Evolutionary conservation across 2,888 invertebrate genomes (phyloP).

Genomic region (Drosophila niveifrons): DNA sequence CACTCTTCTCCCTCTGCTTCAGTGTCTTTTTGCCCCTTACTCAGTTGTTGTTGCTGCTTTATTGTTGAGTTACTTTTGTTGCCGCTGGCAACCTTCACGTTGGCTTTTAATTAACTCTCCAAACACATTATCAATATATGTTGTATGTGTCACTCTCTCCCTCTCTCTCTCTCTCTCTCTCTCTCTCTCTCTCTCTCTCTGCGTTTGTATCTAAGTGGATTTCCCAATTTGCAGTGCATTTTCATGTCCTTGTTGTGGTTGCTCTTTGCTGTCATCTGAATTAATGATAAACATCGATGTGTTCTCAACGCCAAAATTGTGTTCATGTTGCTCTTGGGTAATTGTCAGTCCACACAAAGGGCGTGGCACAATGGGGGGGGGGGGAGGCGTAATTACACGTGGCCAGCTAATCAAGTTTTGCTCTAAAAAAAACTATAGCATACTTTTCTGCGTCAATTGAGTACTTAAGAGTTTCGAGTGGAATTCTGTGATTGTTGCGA

Average conservation of each 20-base stretch:
- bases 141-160: slow-evolving; percentile 2
- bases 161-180: background rate
- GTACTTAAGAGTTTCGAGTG: background rate
- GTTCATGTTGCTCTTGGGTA: slow-evolving; percentile 27
- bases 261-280: slow-evolving; percentile 8
- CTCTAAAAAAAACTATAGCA: background rate
- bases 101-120: slow-evolving; percentile 65
- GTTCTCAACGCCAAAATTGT: slow-evolving; percentile 40
- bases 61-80: slow-evolving; percentile 19
- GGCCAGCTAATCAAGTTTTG: slow-evolving; percentile 1
- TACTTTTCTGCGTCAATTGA: background rate
- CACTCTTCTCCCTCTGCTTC: background rate
- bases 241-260: slow-evolving; percentile 33
- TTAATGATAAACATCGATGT: slow-evolving; percentile 35
- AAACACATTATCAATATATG: slow-evolving; percentile 42
- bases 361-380: slow-evolving; percentile 7
- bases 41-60: slow-evolving; percentile 10
- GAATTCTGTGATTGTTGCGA: background rate
- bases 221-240: slow-evolving; percentile 44
- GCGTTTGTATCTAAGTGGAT: slow-evolving; percentile 14
- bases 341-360: background rate
- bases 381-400: slow-evolving; percentile 15
- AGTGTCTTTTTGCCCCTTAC: background rate
- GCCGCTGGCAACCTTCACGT: slow-evolving; percentile 29
- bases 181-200: background rate